Evolutionary conservation across 2,113 vertebrate species (phyloP).

Genomic region (Morone chrysops): DNA sequence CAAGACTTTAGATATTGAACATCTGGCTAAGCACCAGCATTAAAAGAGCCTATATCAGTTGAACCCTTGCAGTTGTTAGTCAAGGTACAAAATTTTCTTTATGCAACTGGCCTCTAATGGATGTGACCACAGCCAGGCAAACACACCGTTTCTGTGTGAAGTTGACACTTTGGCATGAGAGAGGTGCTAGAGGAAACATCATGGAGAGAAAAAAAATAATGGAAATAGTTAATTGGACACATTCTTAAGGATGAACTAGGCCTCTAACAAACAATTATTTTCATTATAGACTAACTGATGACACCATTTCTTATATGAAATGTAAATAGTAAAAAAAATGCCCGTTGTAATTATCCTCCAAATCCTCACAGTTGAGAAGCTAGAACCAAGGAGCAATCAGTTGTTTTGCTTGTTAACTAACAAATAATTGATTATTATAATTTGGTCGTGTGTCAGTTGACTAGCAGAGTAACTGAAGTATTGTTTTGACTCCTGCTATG

Average conservation of each 20-base stretch:
- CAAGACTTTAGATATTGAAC: background rate
- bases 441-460: background rate
- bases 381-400: background rate
- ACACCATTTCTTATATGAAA: background rate
- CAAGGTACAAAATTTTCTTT: slow-evolving; percentile 4
- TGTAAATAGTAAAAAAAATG: background rate
- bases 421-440: background rate
- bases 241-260: background rate
- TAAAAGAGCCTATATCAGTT: background rate
- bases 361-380: background rate
- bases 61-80: background rate
- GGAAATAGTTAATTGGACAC: background rate
- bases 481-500: background rate
- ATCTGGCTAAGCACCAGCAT: background rate
- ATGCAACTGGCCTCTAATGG: slow-evolving; percentile 70
- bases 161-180: background rate
- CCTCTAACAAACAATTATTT: background rate
- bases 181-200: background rate
- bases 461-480: background rate
- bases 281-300: background rate
- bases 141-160: background rate
- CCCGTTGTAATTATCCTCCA: too few relatives aligned
- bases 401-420: background rate
- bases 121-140: slow-evolving; percentile 60
- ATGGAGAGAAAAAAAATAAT: background rate